phyloP scores from a whole-genome alignment of 2,113 vertebrate species.

The Porphyrio hochstetteri region DNA sequence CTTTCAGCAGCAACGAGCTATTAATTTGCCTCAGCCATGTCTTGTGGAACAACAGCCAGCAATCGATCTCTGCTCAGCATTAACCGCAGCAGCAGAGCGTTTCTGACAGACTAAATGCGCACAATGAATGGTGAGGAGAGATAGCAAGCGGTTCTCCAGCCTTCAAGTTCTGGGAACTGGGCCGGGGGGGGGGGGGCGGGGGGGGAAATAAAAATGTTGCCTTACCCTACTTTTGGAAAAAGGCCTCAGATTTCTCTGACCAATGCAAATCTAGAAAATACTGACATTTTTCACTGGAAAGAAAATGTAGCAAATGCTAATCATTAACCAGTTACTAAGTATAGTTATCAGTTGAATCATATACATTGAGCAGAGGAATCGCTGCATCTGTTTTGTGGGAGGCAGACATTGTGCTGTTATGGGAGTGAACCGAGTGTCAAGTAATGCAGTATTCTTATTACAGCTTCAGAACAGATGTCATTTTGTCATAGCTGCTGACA shows the following conservation, averaged over 20 bases:
- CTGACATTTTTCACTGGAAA: background rate
- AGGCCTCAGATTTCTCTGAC: background rate
- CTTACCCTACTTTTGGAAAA: background rate
- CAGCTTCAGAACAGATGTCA: slow-evolving; percentile 45
- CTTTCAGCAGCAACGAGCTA: background rate
- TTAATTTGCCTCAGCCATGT: slow-evolving; percentile 41
- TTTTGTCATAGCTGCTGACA: slow-evolving; percentile 59
- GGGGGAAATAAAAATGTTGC: background rate
- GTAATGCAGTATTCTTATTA: background rate
- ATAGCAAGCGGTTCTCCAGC: accelerated
- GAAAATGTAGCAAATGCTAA: background rate
- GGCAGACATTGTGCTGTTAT: background rate
- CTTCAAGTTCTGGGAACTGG: background rate
- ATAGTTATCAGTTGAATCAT: background rate
- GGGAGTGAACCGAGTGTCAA: background rate
- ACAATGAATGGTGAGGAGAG: background rate
- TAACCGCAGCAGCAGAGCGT: slow-evolving; percentile 30
- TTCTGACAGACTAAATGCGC: slow-evolving; percentile 39
- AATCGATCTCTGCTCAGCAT: slow-evolving; percentile 55
- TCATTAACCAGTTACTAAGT: background rate
- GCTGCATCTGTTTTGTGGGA: background rate
- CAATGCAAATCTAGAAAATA: background rate
- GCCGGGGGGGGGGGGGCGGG: no score
- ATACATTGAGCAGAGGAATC: background rate
- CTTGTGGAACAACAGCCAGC: background rate